Evolutionary conservation across 2,888 invertebrate species (phyloP).

Genomic region (Brassicogethes aeneus): DNA sequence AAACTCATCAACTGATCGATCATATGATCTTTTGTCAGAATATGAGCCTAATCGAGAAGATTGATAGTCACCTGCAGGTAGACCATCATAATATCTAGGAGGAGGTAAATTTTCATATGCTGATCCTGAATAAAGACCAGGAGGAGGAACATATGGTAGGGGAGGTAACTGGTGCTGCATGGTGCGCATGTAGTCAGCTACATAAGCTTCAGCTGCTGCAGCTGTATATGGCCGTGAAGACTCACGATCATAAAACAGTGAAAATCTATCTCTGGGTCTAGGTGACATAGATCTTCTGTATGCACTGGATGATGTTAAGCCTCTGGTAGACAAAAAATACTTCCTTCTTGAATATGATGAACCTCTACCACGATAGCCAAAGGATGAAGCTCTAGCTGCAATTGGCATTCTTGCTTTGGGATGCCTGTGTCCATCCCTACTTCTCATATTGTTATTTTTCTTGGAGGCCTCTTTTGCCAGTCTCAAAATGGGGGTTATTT

Average conservation of each 20-base stretch:
- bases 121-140: constrained; percentile 39
- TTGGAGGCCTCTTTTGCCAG: constrained; percentile 79
- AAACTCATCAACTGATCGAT: constrained; percentile 83
- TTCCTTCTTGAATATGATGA: constrained; percentile 50
- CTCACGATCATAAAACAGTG: constrained; percentile 54
- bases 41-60: constrained; percentile 45
- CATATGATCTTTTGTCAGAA: constrained; percentile 61
- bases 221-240: constrained; percentile 41
- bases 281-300: constrained; percentile 53
- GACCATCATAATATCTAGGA: constrained; percentile 72
- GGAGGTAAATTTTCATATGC: constrained; percentile 57
- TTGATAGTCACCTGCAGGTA: constrained; percentile 69
- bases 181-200: constrained; percentile 81
- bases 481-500: constrained; percentile 78
- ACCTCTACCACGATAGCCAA: constrained; percentile 47
- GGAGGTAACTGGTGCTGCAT: constrained; percentile 83
- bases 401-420: constrained; percentile 40
- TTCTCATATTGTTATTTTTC: constrained; percentile 33
- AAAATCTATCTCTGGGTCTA: constrained; percentile 48
- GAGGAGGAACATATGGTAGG: constrained; percentile 72
- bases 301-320: constrained; percentile 44
- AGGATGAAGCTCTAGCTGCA: constrained; percentile 42
- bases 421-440: constrained; percentile 43
- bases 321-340: constrained; percentile 56
- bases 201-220: constrained; percentile 75